phyloP scores from a whole-genome alignment of 2,888 invertebrate genomes.

The Cosmorhoe ocellata region DNA sequence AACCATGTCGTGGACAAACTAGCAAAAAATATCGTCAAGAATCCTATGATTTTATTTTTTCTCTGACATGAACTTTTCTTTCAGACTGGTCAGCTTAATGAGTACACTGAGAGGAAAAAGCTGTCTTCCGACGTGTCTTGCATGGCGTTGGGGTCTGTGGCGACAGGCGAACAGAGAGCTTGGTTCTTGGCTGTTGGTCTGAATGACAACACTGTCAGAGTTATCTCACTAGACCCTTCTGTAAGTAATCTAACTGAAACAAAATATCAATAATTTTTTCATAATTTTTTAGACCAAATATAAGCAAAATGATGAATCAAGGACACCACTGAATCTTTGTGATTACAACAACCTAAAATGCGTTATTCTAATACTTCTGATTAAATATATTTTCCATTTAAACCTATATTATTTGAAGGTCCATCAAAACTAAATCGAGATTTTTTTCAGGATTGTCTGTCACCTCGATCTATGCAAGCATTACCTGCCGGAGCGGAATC shows the following conservation, averaged over 20 bases:
- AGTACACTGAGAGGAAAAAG: slow-evolving; percentile 98
- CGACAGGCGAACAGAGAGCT: slow-evolving; percentile 96
- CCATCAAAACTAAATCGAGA: neutral
- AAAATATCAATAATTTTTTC: neutral
- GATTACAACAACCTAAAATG: slow-evolving; percentile 78
- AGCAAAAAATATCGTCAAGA: slow-evolving; percentile 4
- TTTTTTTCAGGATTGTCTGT: slow-evolving; percentile 90
- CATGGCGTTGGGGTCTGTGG: slow-evolving; percentile 98
- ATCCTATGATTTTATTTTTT: too few species aligned
- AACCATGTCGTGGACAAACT: slow-evolving; percentile 86
- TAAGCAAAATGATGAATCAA: slow-evolving; percentile 70
- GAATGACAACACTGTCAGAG: slow-evolving; percentile 97
- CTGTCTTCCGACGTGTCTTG: slow-evolving; percentile 98
- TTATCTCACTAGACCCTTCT: slow-evolving; percentile 97
- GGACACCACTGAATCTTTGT: slow-evolving; percentile 78
- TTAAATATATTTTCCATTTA: neutral
- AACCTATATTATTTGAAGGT: neutral
- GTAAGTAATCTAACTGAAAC: slow-evolving; percentile 65
- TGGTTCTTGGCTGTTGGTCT: slow-evolving; percentile 98
- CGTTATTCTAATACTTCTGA: slow-evolving; percentile 77
- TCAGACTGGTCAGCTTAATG: slow-evolving; percentile 98
- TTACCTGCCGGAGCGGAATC: slow-evolving; percentile 98
- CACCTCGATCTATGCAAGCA: slow-evolving; percentile 97
- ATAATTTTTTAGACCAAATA: neutral
- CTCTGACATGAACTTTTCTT: slow-evolving; percentile 44